Conservation (phyloP, 2,888 invertebrate species). For the Diadegma fenestrale region DNA sequence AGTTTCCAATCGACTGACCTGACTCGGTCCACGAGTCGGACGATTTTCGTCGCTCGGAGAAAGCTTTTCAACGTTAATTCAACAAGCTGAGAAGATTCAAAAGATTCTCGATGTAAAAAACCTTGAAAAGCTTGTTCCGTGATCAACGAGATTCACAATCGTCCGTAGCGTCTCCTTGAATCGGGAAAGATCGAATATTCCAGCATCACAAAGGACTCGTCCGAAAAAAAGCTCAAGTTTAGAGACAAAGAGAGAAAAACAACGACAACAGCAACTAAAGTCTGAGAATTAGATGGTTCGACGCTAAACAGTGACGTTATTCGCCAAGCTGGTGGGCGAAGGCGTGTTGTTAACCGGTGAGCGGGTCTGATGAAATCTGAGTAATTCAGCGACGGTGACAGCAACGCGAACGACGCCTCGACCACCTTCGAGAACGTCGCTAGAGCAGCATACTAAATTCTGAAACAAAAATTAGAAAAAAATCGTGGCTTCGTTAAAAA, state of each 20-base stretch:
- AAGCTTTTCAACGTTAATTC: slow-evolving; percentile 9
- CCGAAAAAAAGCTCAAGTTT: not conserved
- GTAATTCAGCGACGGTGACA: slow-evolving; percentile 94
- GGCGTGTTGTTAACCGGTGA: slow-evolving; percentile 81
- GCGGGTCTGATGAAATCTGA: slow-evolving; percentile 88
- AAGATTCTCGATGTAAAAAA: not conserved
- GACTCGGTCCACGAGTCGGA: not conserved
- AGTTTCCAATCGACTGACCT: slow-evolving; percentile 4
- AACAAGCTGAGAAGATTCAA: not conserved
- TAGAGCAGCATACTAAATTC: slow-evolving; percentile 96
- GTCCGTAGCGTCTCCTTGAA: not conserved
- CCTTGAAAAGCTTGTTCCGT: not conserved
- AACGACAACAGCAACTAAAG: not conserved
- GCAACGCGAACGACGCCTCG: slow-evolving; percentile 95
- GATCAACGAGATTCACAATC: not conserved
- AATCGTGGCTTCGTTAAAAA: slow-evolving; percentile 52
- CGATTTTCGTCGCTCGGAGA: slow-evolving; percentile 11
- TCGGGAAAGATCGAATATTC: not conserved
- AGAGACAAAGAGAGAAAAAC: slow-evolving; percentile 1
- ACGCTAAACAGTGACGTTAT: slow-evolving; percentile 80
- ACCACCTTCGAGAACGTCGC: slow-evolving; percentile 96
- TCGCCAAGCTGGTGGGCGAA: slow-evolving; percentile 73
- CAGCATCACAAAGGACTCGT: not conserved
- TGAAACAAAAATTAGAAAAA: slow-evolving; percentile 85
- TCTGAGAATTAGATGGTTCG: slow-evolving; percentile 73